Evolutionary conservation across 2,888 invertebrate species (phyloP).

Genomic region (Lumbricus terrestris): DNA sequence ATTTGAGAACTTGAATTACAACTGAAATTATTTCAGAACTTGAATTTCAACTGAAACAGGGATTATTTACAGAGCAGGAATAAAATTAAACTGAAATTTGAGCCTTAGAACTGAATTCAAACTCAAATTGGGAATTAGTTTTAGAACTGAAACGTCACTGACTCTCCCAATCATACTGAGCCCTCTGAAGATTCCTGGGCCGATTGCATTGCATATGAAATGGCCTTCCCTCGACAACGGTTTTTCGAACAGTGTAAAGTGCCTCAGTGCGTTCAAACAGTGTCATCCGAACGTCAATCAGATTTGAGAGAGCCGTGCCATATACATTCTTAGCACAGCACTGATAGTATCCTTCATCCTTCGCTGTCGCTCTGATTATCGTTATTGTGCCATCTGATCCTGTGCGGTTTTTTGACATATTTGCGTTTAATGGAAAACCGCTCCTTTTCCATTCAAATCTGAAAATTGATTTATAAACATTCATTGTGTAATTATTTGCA

Average conservation of each 20-base stretch:
- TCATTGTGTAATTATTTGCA: no score
- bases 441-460: no score
- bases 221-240: background rate
- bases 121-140: no score
- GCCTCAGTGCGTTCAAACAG: background rate
- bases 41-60: no score
- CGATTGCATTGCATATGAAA: background rate
- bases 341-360: background rate
- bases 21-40: no score
- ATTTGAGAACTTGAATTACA: no score
- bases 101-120: no score
- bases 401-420: background rate
- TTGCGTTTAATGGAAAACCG: no score
- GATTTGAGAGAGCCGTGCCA: background rate
- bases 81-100: no score
- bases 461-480: no score
- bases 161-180: background rate
- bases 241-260: background rate
- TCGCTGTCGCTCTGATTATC: background rate
- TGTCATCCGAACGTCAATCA: background rate
- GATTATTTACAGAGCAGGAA: no score
- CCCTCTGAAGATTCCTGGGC: background rate
- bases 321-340: background rate
- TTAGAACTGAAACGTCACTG: no score
- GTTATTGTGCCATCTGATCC: constrained; percentile 6